A percentile compares a stretch with the other conserved stretches of the same genome.
Conservation (phyloP, 2,888 invertebrate genomes). For the Agrochola lota region DNA sequence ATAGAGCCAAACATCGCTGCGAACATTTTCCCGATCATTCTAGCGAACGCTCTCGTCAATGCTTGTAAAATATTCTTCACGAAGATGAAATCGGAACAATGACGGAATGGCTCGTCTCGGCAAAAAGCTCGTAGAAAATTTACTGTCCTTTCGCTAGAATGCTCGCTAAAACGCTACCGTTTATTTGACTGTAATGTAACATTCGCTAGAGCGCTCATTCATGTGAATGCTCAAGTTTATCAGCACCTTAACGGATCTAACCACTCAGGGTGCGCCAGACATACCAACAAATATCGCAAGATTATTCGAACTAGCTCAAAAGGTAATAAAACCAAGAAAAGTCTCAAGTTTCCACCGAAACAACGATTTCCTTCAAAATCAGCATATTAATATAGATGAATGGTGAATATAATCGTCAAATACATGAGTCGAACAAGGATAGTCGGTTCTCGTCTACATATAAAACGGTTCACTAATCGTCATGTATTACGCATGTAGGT, state of each 20-base stretch:
- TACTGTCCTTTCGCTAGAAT: no score
- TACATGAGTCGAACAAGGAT: constrained; percentile 51
- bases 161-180: no score
- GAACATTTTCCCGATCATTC: no score
- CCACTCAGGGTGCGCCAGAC: constrained; percentile 12
- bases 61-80: no score
- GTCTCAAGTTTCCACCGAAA: constrained; percentile 38
- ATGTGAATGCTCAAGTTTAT: no score
- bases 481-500: constrained; percentile 69
- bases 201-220: no score
- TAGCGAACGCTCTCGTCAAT: no score
- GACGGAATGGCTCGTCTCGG: no score
- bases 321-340: constrained; percentile 33
- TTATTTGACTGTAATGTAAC: no score
- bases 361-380: constrained; percentile 39
- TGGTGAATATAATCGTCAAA: constrained; percentile 53
- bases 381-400: constrained; percentile 50
- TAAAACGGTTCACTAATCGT: constrained; percentile 56
- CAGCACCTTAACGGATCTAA: neutral
- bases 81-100: no score
- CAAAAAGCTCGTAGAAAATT: no score
- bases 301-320: constrained; percentile 28
- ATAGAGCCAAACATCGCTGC: no score
- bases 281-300: neutral
- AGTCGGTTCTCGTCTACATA: constrained; percentile 46